Base-by-base conservation (phyloP, 2,797 vertebrate genomes). In the Poeciliopsis paucimaculata region DNA sequence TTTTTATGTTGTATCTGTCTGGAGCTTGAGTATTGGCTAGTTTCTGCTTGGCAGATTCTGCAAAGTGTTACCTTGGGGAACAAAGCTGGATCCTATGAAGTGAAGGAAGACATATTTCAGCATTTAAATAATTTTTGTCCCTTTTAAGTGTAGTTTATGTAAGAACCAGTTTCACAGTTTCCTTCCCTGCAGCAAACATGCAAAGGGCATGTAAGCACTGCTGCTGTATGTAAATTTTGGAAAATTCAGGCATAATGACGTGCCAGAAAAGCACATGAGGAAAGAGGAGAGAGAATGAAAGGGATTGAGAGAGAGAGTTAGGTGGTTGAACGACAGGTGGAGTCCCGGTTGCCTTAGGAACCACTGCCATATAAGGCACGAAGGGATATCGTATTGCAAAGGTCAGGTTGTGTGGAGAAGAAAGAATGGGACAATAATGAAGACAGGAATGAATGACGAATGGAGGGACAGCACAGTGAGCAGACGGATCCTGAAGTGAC, bases 331-430 rank as follows among this genome's bases (percentile, higher is more conserved):
- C 95, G 95, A 95, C 97, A 97, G 96, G 96, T 97, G 96, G 97
- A 98, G 97, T 97, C 96, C 91, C 76, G 90, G 97, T 98, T 96
- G 94, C 96, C 95, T 85, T 92, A 92, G 96, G 86, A 96, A 97
- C 97, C 86, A 76, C 91, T 91, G 83, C 95, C 95, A 90, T 96
- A 94, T 94, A 94, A 90, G 93, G 95, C 90, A 91, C 88, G 90
- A 75, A 77, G 89, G 91, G 92, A 89, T 95, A 95, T 96, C 91
- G 80, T 91, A 86, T 96, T 95, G 95, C 95, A 96, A 96, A 96
- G 96, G 96, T 96, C 96, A 96, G 94, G 78, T 84, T 93, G 83
- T 85, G 90, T 78, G 85, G 77, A 92, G 86, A 90, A 76, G 77
- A 68, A 87, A 82, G 85, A 89, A 87, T 78, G 53, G 84, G 77